These are phyloP conservation scores for Cancer borealis DNA, from an alignment of 2,888 invertebrate genomes.

Conservation along the genomic window DNA sequence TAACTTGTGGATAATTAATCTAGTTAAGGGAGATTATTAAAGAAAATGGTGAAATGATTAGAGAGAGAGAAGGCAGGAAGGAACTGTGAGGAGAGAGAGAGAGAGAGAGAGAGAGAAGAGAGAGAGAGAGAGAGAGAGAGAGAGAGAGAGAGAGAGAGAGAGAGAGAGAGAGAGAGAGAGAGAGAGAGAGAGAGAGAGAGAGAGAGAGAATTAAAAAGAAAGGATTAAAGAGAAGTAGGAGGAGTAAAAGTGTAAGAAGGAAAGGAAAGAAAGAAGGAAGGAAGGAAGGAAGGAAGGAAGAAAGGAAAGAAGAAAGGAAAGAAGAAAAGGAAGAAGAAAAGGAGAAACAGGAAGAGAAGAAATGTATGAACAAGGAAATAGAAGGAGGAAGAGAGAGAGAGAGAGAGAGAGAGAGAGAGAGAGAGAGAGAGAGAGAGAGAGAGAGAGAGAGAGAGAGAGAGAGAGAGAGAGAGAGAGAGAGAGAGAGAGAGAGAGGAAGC, in stretches of 20 bases:
- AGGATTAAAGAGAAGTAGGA: not conserved
- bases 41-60: not conserved
- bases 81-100: not conserved
- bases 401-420: not conserved
- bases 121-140: not conserved
- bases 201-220: no score
- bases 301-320: not conserved
- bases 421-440: not conserved
- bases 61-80: not conserved
- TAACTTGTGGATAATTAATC: not conserved
- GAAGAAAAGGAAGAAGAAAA: not conserved
- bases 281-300: not conserved
- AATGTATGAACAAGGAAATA: not conserved
- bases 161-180: not conserved
- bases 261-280: not conserved
- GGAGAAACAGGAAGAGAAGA: not conserved
- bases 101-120: not conserved
- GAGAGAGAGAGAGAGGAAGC: conserved; percentile 17
- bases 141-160: not conserved
- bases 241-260: not conserved
- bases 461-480: conserved; percentile 30
- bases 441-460: not conserved
- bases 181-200: not conserved
- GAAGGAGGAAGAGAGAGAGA: not conserved
- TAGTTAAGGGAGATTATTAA: not conserved